Evolutionary conservation across 2,113 vertebrate genomes (phyloP), one percentile per base, ranked within the genome.

Genomic region (Datnioides undecimradiatus): DNA sequence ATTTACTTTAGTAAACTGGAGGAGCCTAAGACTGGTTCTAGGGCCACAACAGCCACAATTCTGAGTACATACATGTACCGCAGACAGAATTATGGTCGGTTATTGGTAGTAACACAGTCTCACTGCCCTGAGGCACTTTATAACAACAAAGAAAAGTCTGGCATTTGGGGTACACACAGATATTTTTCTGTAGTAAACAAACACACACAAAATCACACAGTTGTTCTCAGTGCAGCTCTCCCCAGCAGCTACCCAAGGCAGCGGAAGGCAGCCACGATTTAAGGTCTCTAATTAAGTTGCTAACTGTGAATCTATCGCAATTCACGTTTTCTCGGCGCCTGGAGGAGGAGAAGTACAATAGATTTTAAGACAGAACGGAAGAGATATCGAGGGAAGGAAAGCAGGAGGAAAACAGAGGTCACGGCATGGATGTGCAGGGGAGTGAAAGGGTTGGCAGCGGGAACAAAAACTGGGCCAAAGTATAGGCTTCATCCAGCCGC

Each of bases 271-370:
- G 84, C 77, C 62, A 3, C 87, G 90, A 93, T 92, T 84, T 90
- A 88, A 87, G 59, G 59, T 57, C 69, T 87, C 87, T 91, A 91
- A 93, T 93, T 91, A 92, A 93, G 81, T 82, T 73, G 67, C 90
- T 87, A 81, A 89, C 87, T 88, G 79, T 83, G 88, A 89, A 85
- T 90, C 87, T 86, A 81, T 91, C 36, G 71, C 79, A 73, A 52
- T 80, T 80, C 88, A 76, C 84, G 79, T 90, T 91, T 82, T 84
- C 86, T 46, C 36, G 41, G 29, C 14, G 12, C 82, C 85, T 6
- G 10, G 33, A 80, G 85, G 74, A 65, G 66, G 38, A 71, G 69
- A 62, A 51, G 62, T 43, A 17, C 33, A 49, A 86, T 88, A 41
- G 82, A 80, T 89, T 89, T 88, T 67, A 66, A 80, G 79, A 77